phyloP scores from a whole-genome alignment of 2,113 vertebrate genomes.

The Percopsis transmontana region DNA sequence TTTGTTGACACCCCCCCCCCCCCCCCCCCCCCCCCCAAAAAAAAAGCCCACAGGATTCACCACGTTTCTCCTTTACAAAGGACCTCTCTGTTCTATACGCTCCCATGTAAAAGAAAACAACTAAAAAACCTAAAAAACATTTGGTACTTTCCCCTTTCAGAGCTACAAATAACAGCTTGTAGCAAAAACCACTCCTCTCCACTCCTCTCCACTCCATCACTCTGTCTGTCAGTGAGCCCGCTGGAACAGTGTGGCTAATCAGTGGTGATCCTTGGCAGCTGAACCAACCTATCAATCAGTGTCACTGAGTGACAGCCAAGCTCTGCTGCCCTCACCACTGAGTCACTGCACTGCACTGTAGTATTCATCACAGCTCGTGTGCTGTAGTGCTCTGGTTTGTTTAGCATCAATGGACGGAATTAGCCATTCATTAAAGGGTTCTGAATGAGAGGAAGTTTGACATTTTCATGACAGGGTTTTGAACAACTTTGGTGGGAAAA shows the following conservation, averaged over 20 bases:
- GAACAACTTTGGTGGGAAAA: no score
- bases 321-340: neutral
- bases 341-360: slow-evolving; percentile 14
- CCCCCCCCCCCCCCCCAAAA: no score
- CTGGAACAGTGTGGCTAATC: slow-evolving; percentile 18
- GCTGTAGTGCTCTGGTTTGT: neutral
- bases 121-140: no score
- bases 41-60: neutral
- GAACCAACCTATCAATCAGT: slow-evolving; percentile 21
- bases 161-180: neutral
- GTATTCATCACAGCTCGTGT: slow-evolving; percentile 28
- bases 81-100: neutral
- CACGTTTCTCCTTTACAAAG: neutral
- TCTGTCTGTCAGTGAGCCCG: slow-evolving; percentile 8
- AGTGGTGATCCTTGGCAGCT: slow-evolving; percentile 14
- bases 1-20: no score
- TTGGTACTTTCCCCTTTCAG: neutral
- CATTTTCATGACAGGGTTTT: neutral
- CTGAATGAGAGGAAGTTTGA: neutral
- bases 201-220: slow-evolving; percentile 5
- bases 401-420: slow-evolving; percentile 37
- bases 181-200: neutral
- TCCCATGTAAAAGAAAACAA: neutral
- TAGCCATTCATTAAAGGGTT: slow-evolving; percentile 4
- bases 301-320: slow-evolving; percentile 16